Base-by-base conservation (phyloP, 2,113 vertebrate species). In the Melierax canorus region DNA sequence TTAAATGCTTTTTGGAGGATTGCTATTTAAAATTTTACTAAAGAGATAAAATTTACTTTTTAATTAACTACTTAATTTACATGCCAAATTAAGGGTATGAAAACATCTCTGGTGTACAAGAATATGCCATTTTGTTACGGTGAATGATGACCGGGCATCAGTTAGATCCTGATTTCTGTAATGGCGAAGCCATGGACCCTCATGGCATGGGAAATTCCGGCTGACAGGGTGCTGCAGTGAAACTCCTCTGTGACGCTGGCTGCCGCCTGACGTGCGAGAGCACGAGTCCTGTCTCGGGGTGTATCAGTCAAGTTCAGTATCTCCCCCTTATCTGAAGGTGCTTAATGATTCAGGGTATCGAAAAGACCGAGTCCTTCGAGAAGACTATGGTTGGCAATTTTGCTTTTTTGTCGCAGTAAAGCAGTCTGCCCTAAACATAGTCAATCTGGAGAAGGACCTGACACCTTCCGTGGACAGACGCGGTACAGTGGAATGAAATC, bases 201-300 rank as follows among this genome's bases (percentile, higher is more conserved):
- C 30, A 29, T 3, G 69, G 21, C 58, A 22, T 5, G 30, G 27
- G 45, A 50, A 79, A 9, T 15, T 51, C 34, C 2, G 2, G 5
- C 30, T 89, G 53, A 41, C 58, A 60, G 11, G 20, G 29, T 81
- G 32, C 76, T 88, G 39, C 48, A 45, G 56, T 50, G n/a, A 36
- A 36, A 15, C 36, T 38, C 7, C n/a, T 55, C 58, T 0, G 0
- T 45, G 59, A 30, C 3, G 8, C 26, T 56, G 1, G 0, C 46
- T 91, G 22, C 59, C 20, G 8, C 26, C n/a, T 30, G 36, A 36
- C 1, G 0, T 15, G 30, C 10, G 50, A 55, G 32, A 92, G 36
- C 48, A 67, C 1, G 3, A 78, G 72, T 46, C 26, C 46, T 92
- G 14, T 72, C 51, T 74, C 23, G 21, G 39, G 39, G 18, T 4